These are phyloP conservation scores for Ia io DNA, from an alignment of 2,113 vertebrate genomes.

Conservation along the genomic window DNA sequence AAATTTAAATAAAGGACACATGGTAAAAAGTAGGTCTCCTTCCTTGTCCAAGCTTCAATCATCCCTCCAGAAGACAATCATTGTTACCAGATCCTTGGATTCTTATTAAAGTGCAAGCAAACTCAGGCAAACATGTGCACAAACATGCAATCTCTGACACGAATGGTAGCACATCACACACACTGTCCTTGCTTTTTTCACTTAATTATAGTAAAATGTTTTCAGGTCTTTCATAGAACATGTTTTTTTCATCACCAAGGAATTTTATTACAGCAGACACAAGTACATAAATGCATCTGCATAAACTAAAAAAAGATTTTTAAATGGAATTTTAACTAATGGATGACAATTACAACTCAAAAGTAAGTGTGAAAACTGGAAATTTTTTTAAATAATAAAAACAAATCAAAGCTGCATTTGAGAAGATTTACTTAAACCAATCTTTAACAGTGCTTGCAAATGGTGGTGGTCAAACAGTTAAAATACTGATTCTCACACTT, in stretches of 20 bases:
- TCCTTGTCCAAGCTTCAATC: background rate
- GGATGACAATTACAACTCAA: background rate
- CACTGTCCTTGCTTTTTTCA: background rate
- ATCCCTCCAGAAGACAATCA: background rate
- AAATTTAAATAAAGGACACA: background rate
- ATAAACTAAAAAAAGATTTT: background rate
- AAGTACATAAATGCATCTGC: background rate
- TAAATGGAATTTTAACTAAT: constrained; percentile 3
- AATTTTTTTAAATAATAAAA: background rate
- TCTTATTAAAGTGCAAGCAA: background rate
- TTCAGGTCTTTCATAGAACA: constrained; percentile 6
- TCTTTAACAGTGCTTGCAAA: background rate
- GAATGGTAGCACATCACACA: background rate
- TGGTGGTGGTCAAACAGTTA: constrained; percentile 28
- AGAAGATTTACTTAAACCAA: constrained; percentile 9
- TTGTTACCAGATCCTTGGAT: background rate
- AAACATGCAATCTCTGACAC: background rate
- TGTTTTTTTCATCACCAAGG: background rate
- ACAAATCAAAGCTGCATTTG: constrained; percentile 9
- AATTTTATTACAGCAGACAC: background rate
- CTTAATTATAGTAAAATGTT: background rate
- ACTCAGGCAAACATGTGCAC: background rate
- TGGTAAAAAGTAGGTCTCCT: background rate
- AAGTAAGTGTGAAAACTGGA: background rate
- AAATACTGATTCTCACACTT: background rate